Conservation (phyloP, 2,888 invertebrate genomes). For the Caenorhabditis drosophilae region DNA sequence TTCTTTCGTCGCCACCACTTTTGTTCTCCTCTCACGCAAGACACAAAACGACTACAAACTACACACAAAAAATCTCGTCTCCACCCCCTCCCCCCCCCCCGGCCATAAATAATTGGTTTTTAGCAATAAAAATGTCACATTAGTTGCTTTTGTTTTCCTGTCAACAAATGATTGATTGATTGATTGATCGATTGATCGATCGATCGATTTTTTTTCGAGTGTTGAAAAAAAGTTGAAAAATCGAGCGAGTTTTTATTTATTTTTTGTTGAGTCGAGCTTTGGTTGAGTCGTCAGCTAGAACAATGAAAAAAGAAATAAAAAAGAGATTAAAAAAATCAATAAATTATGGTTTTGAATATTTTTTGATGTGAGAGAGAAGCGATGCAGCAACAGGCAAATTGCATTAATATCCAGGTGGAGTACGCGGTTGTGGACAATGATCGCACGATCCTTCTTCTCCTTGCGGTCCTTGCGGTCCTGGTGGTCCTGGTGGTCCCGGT, state of each 20-base stretch:
- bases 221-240: neutral
- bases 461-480: slow-evolving; percentile 58
- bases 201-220: too few relatives aligned
- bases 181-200: too few relatives aligned
- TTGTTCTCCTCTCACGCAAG: too few relatives aligned
- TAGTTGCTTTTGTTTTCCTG: too few relatives aligned
- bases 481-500: slow-evolving; percentile 60
- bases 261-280: slow-evolving; percentile 42
- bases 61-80: too few relatives aligned
- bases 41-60: too few relatives aligned
- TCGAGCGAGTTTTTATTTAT: slow-evolving; percentile 26
- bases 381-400: slow-evolving; percentile 24
- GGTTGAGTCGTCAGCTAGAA: slow-evolving; percentile 46
- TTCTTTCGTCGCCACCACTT: too few relatives aligned
- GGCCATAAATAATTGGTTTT: too few relatives aligned
- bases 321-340: slow-evolving; percentile 3
- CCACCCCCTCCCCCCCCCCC: too few relatives aligned
- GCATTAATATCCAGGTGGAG: slow-evolving; percentile 65
- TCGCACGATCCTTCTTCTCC: slow-evolving; percentile 68
- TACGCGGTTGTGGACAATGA: slow-evolving; percentile 67
- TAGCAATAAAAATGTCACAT: too few relatives aligned
- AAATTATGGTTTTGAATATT: neutral
- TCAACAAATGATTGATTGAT: too few relatives aligned
- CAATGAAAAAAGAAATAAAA: slow-evolving; percentile 26
- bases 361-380: too few relatives aligned